These are phyloP conservation scores for Stegastes partitus DNA, from an alignment of 2,113 vertebrate genomes.

Conservation along the genomic window DNA sequence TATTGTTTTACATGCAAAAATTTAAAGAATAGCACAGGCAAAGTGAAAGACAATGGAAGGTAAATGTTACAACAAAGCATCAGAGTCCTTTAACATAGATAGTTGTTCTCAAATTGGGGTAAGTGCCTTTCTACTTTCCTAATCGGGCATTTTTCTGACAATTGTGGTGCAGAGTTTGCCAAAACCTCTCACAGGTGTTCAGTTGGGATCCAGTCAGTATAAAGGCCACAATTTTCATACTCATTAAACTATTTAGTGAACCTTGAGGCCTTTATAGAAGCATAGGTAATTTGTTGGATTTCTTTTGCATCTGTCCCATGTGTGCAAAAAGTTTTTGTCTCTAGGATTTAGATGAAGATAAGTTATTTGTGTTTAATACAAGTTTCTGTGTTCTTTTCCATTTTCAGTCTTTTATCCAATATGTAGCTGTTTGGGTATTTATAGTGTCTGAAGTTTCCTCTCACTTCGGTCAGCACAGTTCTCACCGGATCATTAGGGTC, in stretches of 20 bases:
- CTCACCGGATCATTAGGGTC: constrained; percentile 35
- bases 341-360: constrained; percentile 6
- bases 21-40: neutral
- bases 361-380: constrained; percentile 6
- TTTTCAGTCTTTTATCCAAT: constrained; percentile 32
- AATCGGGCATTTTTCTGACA: neutral
- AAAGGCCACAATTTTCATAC: neutral
- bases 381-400: constrained; percentile 30
- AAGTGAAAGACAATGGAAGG: neutral
- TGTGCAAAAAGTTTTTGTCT: constrained; percentile 34
- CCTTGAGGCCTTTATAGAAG: neutral
- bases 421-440: constrained; percentile 43
- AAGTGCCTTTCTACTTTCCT: neutral
- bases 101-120: neutral
- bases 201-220: neutral
- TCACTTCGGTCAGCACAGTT: constrained; percentile 17
- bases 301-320: constrained; percentile 24
- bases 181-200: constrained; percentile 2
- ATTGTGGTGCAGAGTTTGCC: neutral
- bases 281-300: constrained; percentile 6
- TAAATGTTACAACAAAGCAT: no score
- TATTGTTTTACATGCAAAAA: no score
- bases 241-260: constrained; percentile 8
- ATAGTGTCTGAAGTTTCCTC: constrained; percentile 46
- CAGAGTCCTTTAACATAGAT: neutral